Base-by-base conservation (phyloP, 2,797 vertebrate genomes). In the Falco rusticolus region DNA sequence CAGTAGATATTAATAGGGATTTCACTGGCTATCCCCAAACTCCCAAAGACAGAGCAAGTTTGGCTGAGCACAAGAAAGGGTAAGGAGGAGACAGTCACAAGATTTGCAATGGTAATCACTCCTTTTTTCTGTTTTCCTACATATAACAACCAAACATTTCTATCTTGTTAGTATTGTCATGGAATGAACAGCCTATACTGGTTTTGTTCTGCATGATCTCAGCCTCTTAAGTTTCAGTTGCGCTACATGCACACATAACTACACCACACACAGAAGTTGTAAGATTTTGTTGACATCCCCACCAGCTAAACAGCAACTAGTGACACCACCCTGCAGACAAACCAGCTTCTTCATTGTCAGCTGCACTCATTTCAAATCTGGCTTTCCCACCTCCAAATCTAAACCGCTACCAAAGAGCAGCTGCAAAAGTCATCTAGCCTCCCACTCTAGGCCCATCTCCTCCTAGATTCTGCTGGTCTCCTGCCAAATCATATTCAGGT, bases 391-490 rank as follows among this genome's bases (percentile, higher is more conserved):
- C 34, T 81, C 43, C 54, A 88, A 78, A 87, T 25, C 28, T 48
- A 70, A 90, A 60, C 29, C 7, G 7, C 64, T 61, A 82, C 84
- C 75, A 81, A 85, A 93, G 43, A 14, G 50, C 86, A 93, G 70
- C 90, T 97, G 89, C 76, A 92, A 84, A 96, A 92, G 13, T 41
- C 69, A 90, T 95, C 71, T 77, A 70, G 69, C 37, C 75, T 95
- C 76, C 61, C 63, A 39, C 61, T 83, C 68, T 5, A 83, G 48
- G 57, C 68, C 78, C 53, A 53, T 26, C 69, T 59, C 43, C 87
- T 92, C 47, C 64, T n/a, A 50, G 63, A 72, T 29, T 68, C 34
- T 60, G 16, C 1, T 92, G 78, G 71, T 65, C 24, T 85, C 33
- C 47, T 78, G 89, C 87, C 92, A 93, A 94, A 47, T 71, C 64